phyloP scores from a whole-genome alignment of 2,888 invertebrate genomes.

The Yponomeuta malinellus region DNA sequence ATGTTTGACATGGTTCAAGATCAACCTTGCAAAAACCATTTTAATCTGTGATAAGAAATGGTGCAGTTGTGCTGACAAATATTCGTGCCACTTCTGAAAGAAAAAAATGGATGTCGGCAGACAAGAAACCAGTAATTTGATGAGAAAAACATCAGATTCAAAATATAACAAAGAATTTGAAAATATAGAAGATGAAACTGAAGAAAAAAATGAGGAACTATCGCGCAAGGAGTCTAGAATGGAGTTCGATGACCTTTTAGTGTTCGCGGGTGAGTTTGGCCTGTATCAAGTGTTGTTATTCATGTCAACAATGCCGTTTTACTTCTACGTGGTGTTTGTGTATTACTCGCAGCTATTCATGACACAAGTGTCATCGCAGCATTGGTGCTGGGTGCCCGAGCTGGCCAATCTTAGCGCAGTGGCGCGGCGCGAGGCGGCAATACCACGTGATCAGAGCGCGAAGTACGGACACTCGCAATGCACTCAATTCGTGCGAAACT shows the following conservation, averaged over 20 bases:
- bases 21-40: too few species aligned
- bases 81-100: not conserved
- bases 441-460: conserved; percentile 17
- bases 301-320: conserved; percentile 20
- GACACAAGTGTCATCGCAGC: conserved; percentile 18
- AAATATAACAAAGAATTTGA: not conserved
- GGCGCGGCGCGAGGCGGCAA: conserved; percentile 18
- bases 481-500: conserved; percentile 18
- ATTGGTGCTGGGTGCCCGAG: conserved; percentile 23
- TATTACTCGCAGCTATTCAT: conserved; percentile 21
- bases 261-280: conserved; percentile 19
- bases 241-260: conserved; percentile 20
- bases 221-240: not conserved
- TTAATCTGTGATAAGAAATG: too few species aligned
- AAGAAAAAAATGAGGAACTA: not conserved
- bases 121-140: not conserved
- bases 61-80: too few species aligned
- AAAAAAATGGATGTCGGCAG: not conserved
- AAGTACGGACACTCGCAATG: conserved; percentile 18
- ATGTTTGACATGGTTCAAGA: too few species aligned
- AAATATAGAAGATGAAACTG: not conserved
- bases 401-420: conserved; percentile 18
- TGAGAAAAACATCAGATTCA: not conserved
- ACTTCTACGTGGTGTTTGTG: conserved; percentile 19
- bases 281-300: conserved; percentile 18